These are phyloP conservation scores for Cyanoliseus patagonus DNA, from an alignment of 2,113 vertebrate species.

Conservation along the genomic window DNA sequence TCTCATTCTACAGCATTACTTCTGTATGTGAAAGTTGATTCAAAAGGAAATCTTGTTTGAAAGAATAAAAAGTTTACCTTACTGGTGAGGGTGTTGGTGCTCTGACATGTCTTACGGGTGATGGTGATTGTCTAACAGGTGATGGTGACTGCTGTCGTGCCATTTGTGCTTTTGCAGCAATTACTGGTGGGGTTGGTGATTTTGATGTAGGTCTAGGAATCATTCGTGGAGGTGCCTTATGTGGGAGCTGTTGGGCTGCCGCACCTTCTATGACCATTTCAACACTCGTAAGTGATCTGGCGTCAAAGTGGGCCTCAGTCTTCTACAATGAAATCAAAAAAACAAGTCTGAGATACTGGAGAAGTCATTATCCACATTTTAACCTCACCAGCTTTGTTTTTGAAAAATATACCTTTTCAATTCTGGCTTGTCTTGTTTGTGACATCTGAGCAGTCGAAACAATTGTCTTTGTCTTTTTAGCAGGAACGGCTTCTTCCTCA, in stretches of 20 bases:
- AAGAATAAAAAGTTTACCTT: constrained; percentile 78
- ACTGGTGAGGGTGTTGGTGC: constrained; percentile 90
- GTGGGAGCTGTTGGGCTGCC: constrained; percentile 84
- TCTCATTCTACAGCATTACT: not conserved
- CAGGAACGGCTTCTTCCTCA: constrained; percentile 90
- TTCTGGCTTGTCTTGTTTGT: constrained; percentile 86
- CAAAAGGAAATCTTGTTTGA: not conserved
- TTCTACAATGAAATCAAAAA: constrained; percentile 74
- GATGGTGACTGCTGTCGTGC: constrained; percentile 94
- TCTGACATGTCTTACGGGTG: constrained; percentile 93
- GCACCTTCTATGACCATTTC: constrained; percentile 87
- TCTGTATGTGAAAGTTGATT: not conserved
- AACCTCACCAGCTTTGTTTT: not conserved
- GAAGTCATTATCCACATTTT: not conserved
- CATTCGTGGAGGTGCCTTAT: constrained; percentile 93
- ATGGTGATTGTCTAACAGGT: constrained; percentile 92
- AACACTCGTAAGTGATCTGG: constrained; percentile 83
- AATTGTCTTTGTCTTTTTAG: constrained; percentile 95
- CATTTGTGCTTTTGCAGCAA: constrained; percentile 81
- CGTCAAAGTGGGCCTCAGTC: constrained; percentile 89
- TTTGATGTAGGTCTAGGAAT: constrained; percentile 90
- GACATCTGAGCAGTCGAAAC: constrained; percentile 93
- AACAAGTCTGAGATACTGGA: not conserved
- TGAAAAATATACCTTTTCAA: constrained; percentile 85
- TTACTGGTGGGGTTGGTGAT: constrained; percentile 87